Evolutionary conservation across 2,113 vertebrate species (phyloP), one percentile per base, ranked within the genome.

Genomic region (Verasper variegatus): DNA sequence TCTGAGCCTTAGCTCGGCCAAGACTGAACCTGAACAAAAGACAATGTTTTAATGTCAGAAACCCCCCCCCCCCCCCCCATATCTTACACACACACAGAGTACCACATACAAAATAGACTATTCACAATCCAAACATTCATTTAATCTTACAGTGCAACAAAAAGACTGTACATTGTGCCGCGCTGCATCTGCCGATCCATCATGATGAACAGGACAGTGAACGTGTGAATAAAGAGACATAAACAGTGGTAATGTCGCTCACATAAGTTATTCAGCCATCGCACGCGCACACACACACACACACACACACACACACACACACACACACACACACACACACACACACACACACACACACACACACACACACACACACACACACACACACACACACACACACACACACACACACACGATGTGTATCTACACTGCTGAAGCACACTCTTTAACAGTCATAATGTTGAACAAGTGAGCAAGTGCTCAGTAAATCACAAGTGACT

Each of bases 401-500:
- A 52, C 49, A 52, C 51, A 52, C 51, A 52, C 20, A 52, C 51
- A 3, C 51, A 0, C 12, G 10, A 21, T 6, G 51, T 54, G 1
- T 37, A 23, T 76, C 27, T 1, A 3, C 13, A 11, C 20, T 35
- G 62, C 59, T 68, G 37, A 37, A 76, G 58, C 27, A 18, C n/a
- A 11, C 12, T 40, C 47, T 15, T 47, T 37, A 68, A 76, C 51
- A 52, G 21, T 55, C 24, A 35, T 54, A n/a, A 54, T 54, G 20
- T 20, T 54, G 1, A 58, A 35, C 54, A 20, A 54, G 15, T 54
- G 54, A 75, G 42, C 20, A 18, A 40, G 20, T 1, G 58, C 24
- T 63, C 42, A 2, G 37, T 61, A 52, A 75, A 79, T 86, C 55
- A 20, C 37, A 68, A 55, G 49, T 58, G 74, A 78, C 70, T 45